Conservation (phyloP, 1,140 invertebrate genomes). For the Atta colombica region DNA sequence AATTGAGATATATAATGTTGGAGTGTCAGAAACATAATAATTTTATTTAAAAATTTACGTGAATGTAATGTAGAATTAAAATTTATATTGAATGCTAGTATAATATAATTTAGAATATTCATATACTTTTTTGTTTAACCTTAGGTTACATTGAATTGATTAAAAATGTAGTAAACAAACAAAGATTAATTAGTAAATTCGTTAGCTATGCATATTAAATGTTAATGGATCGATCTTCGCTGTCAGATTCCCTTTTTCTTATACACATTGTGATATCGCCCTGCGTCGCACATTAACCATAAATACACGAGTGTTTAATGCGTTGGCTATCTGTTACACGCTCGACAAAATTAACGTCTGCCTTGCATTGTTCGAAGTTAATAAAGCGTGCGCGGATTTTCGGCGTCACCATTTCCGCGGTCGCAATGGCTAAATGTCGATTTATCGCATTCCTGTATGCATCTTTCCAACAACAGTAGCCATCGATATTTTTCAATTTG, state of each 20-base stretch:
- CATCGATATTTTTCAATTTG: constrained; percentile 12
- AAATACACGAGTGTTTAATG: constrained; percentile 42
- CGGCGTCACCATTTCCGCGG: background rate
- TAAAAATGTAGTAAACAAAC: constrained; percentile 5
- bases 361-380: constrained; percentile 40
- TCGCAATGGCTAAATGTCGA: constrained; percentile 14
- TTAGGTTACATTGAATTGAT: background rate
- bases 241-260: background rate
- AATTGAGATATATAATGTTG: no score
- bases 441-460: constrained; percentile 35
- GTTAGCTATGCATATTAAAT: background rate
- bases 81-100: background rate
- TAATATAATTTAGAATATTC: background rate
- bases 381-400: constrained; percentile 48
- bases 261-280: background rate
- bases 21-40: no score
- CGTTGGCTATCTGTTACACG: constrained; percentile 58
- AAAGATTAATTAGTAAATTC: background rate
- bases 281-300: constrained; percentile 20
- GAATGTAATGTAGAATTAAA: no score
- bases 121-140: background rate
- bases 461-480: background rate
- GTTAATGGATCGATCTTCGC: constrained; percentile 1
- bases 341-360: constrained; percentile 49
- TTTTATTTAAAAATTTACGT: no score